Evolutionary conservation across 1,140 invertebrate species (phyloP).

Genomic region (Caenorhabditis latens): DNA sequence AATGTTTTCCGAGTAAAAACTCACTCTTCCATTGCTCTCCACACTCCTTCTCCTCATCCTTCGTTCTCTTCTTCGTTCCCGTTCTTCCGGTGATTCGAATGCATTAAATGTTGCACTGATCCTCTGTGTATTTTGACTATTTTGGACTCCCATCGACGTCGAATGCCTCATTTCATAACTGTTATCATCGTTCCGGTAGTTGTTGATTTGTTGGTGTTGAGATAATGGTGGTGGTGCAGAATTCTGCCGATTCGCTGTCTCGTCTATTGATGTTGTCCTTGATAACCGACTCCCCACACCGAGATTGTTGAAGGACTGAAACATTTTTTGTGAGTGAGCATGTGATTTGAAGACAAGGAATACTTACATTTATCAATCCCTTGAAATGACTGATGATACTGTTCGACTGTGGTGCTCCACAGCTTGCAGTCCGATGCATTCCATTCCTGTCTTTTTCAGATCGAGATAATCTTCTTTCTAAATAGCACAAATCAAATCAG

Average conservation of each 20-base stretch:
- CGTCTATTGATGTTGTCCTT: slow-evolving; percentile 66
- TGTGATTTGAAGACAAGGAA: neutral
- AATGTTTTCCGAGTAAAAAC: neutral
- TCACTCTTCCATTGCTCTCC: slow-evolving; percentile 54
- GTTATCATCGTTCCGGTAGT: slow-evolving; percentile 24
- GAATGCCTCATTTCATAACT: slow-evolving; percentile 56
- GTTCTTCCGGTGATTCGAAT: slow-evolving; percentile 59
- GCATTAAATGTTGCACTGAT: slow-evolving; percentile 45
- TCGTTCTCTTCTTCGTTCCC: slow-evolving; percentile 68
- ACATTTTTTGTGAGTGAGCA: neutral
- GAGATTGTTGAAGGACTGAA: slow-evolving; percentile 67
- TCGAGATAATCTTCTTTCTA: slow-evolving; percentile 51
- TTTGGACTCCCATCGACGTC: slow-evolving; percentile 26
- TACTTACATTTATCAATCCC: slow-evolving; percentile 70
- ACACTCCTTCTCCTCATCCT: slow-evolving; percentile 67
- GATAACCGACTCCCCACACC: slow-evolving; percentile 63
- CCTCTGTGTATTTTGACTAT: slow-evolving; percentile 29
- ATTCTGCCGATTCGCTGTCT: slow-evolving; percentile 51
- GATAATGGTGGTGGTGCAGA: slow-evolving; percentile 1
- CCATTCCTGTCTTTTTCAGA: slow-evolving; percentile 55
- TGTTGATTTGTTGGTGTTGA: neutral
- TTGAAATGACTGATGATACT: slow-evolving; percentile 71
- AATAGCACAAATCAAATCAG: neutral
- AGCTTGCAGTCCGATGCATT: slow-evolving; percentile 63
- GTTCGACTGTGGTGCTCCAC: slow-evolving; percentile 59